Base-by-base conservation (phyloP, 1,140 invertebrate species). In the Leptinotarsa lineolata region DNA sequence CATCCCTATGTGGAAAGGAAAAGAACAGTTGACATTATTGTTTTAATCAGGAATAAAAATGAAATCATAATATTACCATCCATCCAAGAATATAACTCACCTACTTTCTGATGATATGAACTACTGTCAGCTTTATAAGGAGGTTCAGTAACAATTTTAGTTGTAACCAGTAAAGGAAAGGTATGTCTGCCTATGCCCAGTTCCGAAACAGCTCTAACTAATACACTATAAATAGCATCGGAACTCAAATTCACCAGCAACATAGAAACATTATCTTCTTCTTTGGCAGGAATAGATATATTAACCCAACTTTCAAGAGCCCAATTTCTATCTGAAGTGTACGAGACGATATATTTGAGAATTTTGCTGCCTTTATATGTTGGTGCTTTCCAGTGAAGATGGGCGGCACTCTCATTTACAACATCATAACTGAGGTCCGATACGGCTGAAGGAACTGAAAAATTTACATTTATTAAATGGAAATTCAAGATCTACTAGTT, bases 121-220 rank as follows among this genome's bases (percentile, higher is more conserved):
- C 68, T 83, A 78, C 76, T 83, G 79, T 73, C 73, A 11, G 74
- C 68, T 54, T 54, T 15, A 18, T 54, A 15, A 8, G 48, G 48
- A 16, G 15, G 15, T 54, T 54, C 48, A 5, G 24, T 66, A 5
- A 66, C 30, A 44, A 39, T 18, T 16, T 24, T 66, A 18, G 67
- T 54, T n/a, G 67, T 48, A 21, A 68, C 67, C 18, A 21, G 75
- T 64, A 86, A 83, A 22, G 84, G 84, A 69, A 85, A 79, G 4
- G 85, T 86, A 0, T 82, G 81, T 73, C 84, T 85, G 11, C 89
- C 88, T 67, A 84, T 82, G 16, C 89, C 89, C 39, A 87, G 86
- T 74, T 84, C 84, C 12, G 87, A 90, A 3, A 82, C 83, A 20
- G 88, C 89, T 73, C 86, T 84, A 24, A 90, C 84, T 74, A 86